Percentiles rank a stretch among this genome's conserved stretches.
Evolutionary conservation across 2,113 vertebrate genomes (phyloP).

Genomic region (Myotis davidii): DNA sequence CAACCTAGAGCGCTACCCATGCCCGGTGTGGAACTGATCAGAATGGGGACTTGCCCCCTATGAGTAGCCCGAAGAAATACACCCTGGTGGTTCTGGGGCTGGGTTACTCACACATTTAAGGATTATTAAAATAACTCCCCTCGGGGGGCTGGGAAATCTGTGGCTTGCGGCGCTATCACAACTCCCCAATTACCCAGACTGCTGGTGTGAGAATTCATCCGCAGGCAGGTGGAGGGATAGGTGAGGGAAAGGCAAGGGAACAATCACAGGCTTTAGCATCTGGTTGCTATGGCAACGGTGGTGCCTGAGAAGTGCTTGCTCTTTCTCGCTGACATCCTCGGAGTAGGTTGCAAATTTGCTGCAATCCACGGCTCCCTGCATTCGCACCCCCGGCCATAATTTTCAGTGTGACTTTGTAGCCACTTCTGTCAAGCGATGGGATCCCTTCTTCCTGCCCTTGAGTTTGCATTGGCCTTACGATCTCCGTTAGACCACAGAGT

Average conservation of each 20-base stretch:
- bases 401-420: background rate
- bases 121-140: background rate
- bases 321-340: background rate
- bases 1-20: background rate
- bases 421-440: background rate
- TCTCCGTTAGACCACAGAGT: background rate
- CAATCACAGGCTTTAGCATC: background rate
- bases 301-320: background rate
- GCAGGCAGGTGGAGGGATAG: background rate
- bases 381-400: background rate
- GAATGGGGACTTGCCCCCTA: background rate
- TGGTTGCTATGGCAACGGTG: background rate
- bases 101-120: background rate
- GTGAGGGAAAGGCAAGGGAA: accelerated
- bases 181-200: background rate
- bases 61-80: background rate
- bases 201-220: background rate
- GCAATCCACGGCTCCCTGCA: background rate
- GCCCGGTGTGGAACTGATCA: background rate
- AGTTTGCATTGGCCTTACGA: background rate
- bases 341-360: background rate
- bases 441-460: background rate
- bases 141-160: background rate
- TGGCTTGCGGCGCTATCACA: background rate
- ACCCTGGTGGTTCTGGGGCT: background rate